Evolutionary conservation across 1,140 invertebrate genomes (phyloP).

Genomic region (Caenorhabditis brenneri): DNA sequence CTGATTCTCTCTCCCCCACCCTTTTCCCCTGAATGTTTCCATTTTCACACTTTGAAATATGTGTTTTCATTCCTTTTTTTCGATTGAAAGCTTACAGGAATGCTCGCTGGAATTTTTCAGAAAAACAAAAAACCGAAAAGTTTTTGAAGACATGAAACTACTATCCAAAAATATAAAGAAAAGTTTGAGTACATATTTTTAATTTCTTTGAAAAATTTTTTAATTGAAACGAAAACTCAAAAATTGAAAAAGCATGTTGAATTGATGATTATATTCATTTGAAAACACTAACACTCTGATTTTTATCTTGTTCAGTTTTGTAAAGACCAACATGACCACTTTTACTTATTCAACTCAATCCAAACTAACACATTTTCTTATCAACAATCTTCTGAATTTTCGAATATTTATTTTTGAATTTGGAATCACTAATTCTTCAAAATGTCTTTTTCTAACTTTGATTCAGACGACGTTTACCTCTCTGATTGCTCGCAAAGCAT

Average conservation of each 20-base stretch:
- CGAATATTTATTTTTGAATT: too few relatives aligned
- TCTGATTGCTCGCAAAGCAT: constrained; percentile 64
- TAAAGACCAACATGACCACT: background rate
- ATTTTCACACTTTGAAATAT: constrained; percentile 27
- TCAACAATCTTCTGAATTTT: constrained; percentile 8
- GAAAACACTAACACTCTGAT: background rate
- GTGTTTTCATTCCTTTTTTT: background rate
- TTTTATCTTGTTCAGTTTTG: background rate
- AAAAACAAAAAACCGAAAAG: background rate
- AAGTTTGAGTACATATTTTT: background rate
- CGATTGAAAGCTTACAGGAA: constrained; percentile 31
- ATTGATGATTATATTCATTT: background rate
- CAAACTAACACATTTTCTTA: background rate
- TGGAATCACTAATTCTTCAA: too few relatives aligned
- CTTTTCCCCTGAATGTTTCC: constrained; percentile 15
- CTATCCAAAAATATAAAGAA: too few relatives aligned
- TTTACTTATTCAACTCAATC: background rate
- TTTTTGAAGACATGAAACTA: background rate
- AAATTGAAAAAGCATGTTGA: constrained; percentile 22
- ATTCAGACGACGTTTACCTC: constrained; percentile 68
- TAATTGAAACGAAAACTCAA: too few relatives aligned
- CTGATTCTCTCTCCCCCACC: background rate
- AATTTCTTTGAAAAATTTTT: background rate
- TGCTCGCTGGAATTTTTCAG: constrained; percentile 18
- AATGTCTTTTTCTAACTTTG: constrained; percentile 47